Evolutionary conservation across 1,140 invertebrate species (phyloP).

Genomic region (silkworm (Bombyx mori)): DNA sequence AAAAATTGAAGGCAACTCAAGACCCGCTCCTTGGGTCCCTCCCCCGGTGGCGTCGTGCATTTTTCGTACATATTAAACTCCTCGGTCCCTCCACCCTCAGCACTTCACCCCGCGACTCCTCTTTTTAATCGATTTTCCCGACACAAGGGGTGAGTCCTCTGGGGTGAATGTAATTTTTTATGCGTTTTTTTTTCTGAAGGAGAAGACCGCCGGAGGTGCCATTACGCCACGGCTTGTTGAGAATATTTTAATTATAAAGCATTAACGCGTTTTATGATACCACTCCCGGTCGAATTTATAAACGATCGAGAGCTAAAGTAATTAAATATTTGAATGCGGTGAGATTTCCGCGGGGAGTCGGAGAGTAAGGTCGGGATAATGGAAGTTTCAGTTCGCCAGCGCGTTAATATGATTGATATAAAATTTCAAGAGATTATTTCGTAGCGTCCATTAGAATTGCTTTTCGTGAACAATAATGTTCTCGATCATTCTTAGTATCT

Average conservation of each 20-base stretch:
- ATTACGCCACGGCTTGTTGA: slow-evolving; percentile 72
- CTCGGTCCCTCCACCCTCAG: slow-evolving; percentile 34
- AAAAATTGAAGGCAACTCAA: slow-evolving; percentile 67
- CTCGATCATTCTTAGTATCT: slow-evolving; percentile 22
- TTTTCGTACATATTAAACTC: slow-evolving; percentile 71
- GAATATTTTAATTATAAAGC: slow-evolving; percentile 73
- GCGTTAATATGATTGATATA: slow-evolving; percentile 64
- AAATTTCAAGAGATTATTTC: slow-evolving; percentile 67
- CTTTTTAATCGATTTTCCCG: slow-evolving; percentile 71
- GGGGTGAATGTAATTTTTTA: slow-evolving; percentile 74
- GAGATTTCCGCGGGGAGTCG: slow-evolving; percentile 65
- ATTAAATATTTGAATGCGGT: slow-evolving; percentile 71
- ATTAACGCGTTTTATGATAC: slow-evolving; percentile 70
- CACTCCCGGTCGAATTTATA: slow-evolving; percentile 65
- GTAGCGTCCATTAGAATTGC: slow-evolving; percentile 61
- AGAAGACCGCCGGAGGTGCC: slow-evolving; percentile 66
- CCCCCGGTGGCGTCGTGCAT: slow-evolving; percentile 65
- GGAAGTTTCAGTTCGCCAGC: slow-evolving; percentile 39
- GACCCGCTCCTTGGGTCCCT: slow-evolving; percentile 48
- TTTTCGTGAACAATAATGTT: slow-evolving; percentile 29
- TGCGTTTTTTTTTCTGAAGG: slow-evolving; percentile 65
- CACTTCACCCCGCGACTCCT: slow-evolving; percentile 58
- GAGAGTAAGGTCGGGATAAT: slow-evolving; percentile 48
- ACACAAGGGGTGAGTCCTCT: slow-evolving; percentile 70
- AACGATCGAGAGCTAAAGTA: slow-evolving; percentile 67